Evolutionary conservation across 2,797 vertebrate species (phyloP).

Genomic region (Gambusia yucatana): DNA sequence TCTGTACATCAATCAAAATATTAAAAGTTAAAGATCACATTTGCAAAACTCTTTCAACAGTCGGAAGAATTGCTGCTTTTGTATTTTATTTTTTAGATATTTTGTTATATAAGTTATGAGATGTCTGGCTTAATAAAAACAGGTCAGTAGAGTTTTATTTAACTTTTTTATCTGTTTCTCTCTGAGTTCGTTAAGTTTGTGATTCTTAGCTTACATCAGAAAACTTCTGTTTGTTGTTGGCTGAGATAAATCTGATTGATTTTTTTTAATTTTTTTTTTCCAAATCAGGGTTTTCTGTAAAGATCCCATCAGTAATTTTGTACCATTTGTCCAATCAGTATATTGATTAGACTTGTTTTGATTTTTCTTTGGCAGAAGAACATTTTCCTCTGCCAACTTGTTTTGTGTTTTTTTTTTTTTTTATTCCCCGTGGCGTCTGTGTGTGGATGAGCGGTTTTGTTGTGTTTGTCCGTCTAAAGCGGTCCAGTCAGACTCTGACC

Average conservation of each 20-base stretch:
- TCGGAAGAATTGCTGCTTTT: neutral
- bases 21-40: neutral
- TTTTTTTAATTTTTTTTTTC: neutral
- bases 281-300: neutral
- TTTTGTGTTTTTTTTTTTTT: neutral
- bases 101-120: neutral
- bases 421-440: neutral
- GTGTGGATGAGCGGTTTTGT: neutral
- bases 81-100: neutral
- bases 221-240: conserved; percentile 1
- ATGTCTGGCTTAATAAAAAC: neutral
- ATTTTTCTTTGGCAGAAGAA: neutral
- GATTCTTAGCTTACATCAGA: conserved; percentile 4
- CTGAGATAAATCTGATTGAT: conserved; percentile 7
- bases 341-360: neutral
- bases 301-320: neutral
- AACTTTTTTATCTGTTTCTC: neutral
- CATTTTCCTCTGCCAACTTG: neutral
- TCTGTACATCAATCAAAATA: neutral
- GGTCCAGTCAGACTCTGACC: conserved; percentile 33
- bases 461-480: neutral
- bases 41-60: neutral
- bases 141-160: neutral
- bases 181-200: neutral
- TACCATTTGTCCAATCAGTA: neutral